These are phyloP conservation scores for Sycobia sp. DNA, from an alignment of 1,140 invertebrate species.

Conservation along the genomic window DNA sequence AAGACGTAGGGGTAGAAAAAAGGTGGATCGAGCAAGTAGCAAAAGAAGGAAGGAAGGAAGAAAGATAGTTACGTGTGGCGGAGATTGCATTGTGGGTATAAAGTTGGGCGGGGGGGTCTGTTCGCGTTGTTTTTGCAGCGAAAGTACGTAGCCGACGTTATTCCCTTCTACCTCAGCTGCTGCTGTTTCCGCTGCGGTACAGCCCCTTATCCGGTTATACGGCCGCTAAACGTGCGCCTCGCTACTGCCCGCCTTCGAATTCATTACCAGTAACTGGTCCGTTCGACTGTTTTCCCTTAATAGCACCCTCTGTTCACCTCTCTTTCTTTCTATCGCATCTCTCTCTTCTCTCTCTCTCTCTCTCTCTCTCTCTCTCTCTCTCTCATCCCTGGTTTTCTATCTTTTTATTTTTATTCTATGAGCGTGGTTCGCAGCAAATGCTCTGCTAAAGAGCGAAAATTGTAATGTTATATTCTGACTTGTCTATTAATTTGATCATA, in stretches of 20 bases:
- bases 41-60: background rate
- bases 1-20: background rate
- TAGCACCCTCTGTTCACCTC: too few relatives aligned
- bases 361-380: too few relatives aligned
- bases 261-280: too few relatives aligned
- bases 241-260: background rate
- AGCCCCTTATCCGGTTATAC: constrained; percentile 12
- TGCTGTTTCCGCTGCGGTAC: background rate
- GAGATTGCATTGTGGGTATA: constrained; percentile 8
- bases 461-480: too few relatives aligned
- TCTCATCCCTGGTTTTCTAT: too few relatives aligned
- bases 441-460: too few relatives aligned
- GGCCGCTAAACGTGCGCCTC: background rate
- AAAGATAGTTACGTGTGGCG: constrained; percentile 2
- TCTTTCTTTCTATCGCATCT: too few relatives aligned
- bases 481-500: too few relatives aligned
- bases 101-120: background rate
- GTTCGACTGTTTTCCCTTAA: too few relatives aligned
- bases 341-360: too few relatives aligned
- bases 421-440: too few relatives aligned
- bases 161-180: background rate
- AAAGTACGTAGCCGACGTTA: background rate
- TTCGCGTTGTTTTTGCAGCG: background rate
- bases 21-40: background rate
- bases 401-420: too few relatives aligned